Base-by-base conservation (phyloP, 2,797 vertebrate genomes). In the Streptopelia turtur region DNA sequence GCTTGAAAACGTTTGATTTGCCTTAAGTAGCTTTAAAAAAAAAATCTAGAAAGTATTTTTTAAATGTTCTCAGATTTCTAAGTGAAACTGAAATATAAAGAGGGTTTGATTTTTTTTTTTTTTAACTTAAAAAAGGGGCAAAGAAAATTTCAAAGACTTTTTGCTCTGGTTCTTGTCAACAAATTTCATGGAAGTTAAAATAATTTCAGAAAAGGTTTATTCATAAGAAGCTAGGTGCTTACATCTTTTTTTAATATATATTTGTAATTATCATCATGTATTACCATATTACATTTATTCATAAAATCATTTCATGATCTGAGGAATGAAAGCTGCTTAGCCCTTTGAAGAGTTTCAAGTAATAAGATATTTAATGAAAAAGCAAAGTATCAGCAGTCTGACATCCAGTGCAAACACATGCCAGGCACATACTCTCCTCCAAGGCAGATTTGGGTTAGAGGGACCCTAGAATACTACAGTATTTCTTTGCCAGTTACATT, bases 291-390 rank as follows among this genome's bases (percentile, higher is more conserved):
- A 53, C 50, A 89, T 71, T 95, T 96, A 93, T 92, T 94, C 91
- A 87, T 88, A 96, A 83, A 93, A 93, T 80, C 82, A 55, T 72
- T 87, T n/a, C 53, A 60, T 78, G 55, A 94, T 94, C 75, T 65
- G 82, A 88, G 65, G 39, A 92, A 81, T 72, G 55, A 91, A 94
- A 96, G 79, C 82, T 79, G 61, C 79, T 95, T 91, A 91, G 85
- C 39, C 65, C 93, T 96, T 92, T 95, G 91, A 93, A 95, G 93
- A 91, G 24, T 87, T 91, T 87, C 69, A 76, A 74, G 70, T 76
- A 88, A 95, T 81, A 88, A 84, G 83, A 56, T 49, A 79, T 72
- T 94, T 88, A 94, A 96, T 93, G 93, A 90, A 90, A 93, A 94
- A 90, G 50, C 61, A 74, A 91, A 78, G 59, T 70, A 93, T 81